phyloP scores from a whole-genome alignment of 2,797 vertebrate genomes.

The Limnodromus scolopaceus region DNA sequence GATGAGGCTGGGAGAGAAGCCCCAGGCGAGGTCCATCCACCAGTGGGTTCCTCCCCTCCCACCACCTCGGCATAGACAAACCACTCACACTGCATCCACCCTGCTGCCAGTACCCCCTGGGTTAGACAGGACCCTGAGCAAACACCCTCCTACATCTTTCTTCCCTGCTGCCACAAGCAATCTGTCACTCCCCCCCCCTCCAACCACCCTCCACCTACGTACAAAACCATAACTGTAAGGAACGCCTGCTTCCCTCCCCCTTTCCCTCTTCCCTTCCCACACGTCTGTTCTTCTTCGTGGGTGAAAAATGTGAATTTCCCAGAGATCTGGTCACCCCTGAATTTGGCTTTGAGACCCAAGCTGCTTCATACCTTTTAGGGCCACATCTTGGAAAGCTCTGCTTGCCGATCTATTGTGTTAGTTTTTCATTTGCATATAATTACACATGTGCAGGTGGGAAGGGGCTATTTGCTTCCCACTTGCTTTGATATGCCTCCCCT shows the following conservation, averaged over 20 bases:
- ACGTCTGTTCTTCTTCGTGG: neutral
- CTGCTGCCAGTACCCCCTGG: neutral
- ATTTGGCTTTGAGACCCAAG: conserved; percentile 6
- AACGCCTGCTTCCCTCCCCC: conserved; percentile 48
- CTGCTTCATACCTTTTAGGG: conserved; percentile 1
- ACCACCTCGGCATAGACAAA: neutral
- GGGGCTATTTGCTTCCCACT: conserved; percentile 54
- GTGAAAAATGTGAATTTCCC: neutral
- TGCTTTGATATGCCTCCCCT: conserved; percentile 6
- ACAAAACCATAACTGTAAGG: neutral
- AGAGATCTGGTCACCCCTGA: neutral
- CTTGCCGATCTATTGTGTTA: neutral
- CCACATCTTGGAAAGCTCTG: neutral
- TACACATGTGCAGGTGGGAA: conserved; percentile 36
- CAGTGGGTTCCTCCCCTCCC: neutral
- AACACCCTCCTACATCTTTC: conserved; percentile 55
- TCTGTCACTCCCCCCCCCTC: conserved; percentile 52
- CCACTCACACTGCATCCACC: neutral
- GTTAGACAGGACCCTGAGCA: conserved; percentile 33
- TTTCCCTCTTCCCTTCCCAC: neutral
- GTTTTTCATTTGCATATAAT: conserved; percentile 12
- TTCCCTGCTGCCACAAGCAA: conserved; percentile 64
- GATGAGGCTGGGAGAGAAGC: neutral
- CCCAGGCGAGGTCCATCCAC: neutral
- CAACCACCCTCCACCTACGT: conserved; percentile 54